These are phyloP conservation scores for Eledona agricola DNA, from an alignment of 2,888 invertebrate species.

Conservation along the genomic window DNA sequence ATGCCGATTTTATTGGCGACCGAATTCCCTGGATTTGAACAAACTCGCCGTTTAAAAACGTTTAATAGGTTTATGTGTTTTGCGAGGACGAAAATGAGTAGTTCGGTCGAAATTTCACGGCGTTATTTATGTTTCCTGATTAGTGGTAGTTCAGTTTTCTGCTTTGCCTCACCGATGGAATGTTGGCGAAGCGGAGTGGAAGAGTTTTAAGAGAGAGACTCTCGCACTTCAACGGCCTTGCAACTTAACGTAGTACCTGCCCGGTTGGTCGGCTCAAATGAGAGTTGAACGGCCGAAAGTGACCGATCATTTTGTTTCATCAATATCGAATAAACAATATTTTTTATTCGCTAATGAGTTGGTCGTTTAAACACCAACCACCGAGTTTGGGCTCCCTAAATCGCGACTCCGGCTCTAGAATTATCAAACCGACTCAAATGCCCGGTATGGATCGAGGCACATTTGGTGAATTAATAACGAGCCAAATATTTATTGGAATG, in stretches of 20 bases:
- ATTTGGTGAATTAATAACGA: constrained; percentile 11
- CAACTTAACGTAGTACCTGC: constrained; percentile 50
- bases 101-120: constrained; percentile 29
- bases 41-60: no score
- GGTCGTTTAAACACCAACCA: constrained; percentile 5
- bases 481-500: constrained; percentile 3
- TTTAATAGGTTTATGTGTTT: no score
- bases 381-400: no score
- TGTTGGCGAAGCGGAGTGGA: constrained; percentile 38
- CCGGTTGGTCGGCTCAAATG: constrained; percentile 51
- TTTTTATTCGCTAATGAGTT: constrained; percentile 27
- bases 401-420: no score
- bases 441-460: constrained; percentile 2
- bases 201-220: constrained; percentile 35
- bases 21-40: no score
- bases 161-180: constrained; percentile 39
- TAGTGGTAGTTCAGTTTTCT: constrained; percentile 39
- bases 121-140: constrained; percentile 37
- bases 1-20: constrained; percentile 1
- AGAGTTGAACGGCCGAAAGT: constrained; percentile 52
- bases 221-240: constrained; percentile 47
- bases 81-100: no score
- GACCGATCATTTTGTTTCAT: constrained; percentile 51
- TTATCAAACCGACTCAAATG: no score
- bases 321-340: constrained; percentile 44